Evolutionary conservation across 2,888 invertebrate genomes (phyloP).

Genomic region (Zelleria hepariella): DNA sequence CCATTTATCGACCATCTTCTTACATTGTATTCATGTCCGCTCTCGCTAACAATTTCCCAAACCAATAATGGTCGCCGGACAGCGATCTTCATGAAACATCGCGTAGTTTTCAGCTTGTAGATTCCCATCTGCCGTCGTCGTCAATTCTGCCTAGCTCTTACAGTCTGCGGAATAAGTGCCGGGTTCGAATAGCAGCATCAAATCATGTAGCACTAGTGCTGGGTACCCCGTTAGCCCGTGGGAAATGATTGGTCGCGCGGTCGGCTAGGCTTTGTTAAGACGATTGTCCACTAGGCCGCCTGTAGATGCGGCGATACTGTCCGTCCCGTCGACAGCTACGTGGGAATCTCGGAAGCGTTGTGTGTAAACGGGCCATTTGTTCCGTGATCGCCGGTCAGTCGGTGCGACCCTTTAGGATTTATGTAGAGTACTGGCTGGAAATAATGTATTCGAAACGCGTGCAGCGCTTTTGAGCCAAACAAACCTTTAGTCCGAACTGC

Average conservation of each 20-base stretch:
- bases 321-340: slow-evolving; percentile 60
- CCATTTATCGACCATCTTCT: slow-evolving; percentile 63
- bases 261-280: slow-evolving; percentile 67
- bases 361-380: slow-evolving; percentile 25
- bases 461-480: slow-evolving; percentile 60
- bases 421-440: background rate
- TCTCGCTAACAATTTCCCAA: background rate
- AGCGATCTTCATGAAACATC: slow-evolving; percentile 2
- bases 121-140: background rate
- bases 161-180: background rate
- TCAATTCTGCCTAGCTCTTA: background rate
- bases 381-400: slow-evolving; percentile 1
- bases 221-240: slow-evolving; percentile 67
- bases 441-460: slow-evolving; percentile 62
- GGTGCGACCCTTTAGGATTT: background rate
- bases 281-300: slow-evolving; percentile 67
- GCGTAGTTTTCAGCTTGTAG: slow-evolving; percentile 1
- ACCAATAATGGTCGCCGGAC: background rate
- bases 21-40: slow-evolving; percentile 36
- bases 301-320: slow-evolving; percentile 64
- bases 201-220: background rate
- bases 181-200: background rate
- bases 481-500: slow-evolving; percentile 49
- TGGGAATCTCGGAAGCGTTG: slow-evolving; percentile 52
- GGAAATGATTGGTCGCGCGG: slow-evolving; percentile 63